Base-by-base conservation (phyloP, 2,888 invertebrate genomes). In the Dorcus hopei region DNA sequence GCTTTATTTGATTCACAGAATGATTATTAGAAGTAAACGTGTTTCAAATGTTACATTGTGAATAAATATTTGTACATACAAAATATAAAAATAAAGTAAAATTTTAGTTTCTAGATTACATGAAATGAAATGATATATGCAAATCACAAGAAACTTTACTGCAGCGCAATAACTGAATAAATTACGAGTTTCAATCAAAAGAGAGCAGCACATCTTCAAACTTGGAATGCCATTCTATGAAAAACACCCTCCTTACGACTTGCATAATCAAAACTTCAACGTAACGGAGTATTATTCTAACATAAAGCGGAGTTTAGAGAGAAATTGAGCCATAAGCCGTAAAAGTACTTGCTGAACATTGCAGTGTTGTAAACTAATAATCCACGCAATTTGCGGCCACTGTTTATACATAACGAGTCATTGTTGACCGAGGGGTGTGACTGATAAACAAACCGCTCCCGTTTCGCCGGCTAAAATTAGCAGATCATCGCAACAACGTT, bases 241-340 rank as follows among this genome's bases (percentile, higher is more conserved):
- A 49, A 11, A 42, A 8, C 52, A 23, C 48, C 16, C 19, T 48
- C 14, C n/a, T 48, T 9, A 40, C 39, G 14, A 7, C 9, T 39
- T 5, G 16, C n/a, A 48, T 48, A 54, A 54, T 54, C 49, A 54
- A 54, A 48, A 39, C 39, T n/a, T 53, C 1, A 48, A 23, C 43
- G 48, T 26, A 54, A 48, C 65, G 65, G 67, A 63, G 59, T 60
- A 65, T 67, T 64, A 67, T 67, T 64, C 58, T 59, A 60, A 41
- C 61, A 61, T 68, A 64, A 68, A 65, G 54, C 52, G 55, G 57
- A 62, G 60, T 62, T 64, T 65, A 57, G 61, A 33, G 54, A 54
- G 52, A 64, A 66, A 66, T 66, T 64, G 61, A 63, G 66, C 64
- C 52, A 64, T 68, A 65, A 68, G 64, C 65, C 52, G 60, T 68